Evolutionary conservation across 2,113 vertebrate species (phyloP).

Genomic region (Muscicapa adusta): DNA sequence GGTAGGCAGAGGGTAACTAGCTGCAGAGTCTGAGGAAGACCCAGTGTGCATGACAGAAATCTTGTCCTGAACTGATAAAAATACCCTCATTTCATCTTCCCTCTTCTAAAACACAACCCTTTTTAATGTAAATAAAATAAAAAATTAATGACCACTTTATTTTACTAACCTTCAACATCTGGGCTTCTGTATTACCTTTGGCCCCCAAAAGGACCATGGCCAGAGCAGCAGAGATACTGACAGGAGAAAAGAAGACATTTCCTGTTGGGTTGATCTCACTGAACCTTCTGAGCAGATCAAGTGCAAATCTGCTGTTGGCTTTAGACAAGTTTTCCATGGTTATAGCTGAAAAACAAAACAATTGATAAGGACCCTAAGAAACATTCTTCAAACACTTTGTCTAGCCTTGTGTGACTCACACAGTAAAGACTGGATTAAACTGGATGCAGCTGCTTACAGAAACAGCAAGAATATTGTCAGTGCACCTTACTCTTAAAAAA

Average conservation of each 20-base stretch:
- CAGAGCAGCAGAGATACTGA: conserved; percentile 69
- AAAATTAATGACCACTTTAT: background rate
- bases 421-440: background rate
- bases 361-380: background rate
- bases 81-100: background rate
- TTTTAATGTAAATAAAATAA: background rate
- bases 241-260: conserved; percentile 75
- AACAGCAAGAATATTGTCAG: background rate
- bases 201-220: conserved; percentile 72
- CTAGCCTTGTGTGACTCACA: background rate
- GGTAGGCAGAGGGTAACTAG: background rate
- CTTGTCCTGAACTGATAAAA: background rate
- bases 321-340: conserved; percentile 67
- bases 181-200: conserved; percentile 52
- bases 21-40: background rate
- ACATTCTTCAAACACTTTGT: background rate
- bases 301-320: conserved; percentile 64
- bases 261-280: conserved; percentile 3
- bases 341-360: conserved; percentile 37
- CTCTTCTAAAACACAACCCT: background rate
- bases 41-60: background rate
- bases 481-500: background rate
- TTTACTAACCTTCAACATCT: conserved; percentile 72
- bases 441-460: background rate
- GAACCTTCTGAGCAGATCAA: conserved; percentile 65